phyloP scores from a whole-genome alignment of 2,113 vertebrate species.

The Piprites chloris region DNA sequence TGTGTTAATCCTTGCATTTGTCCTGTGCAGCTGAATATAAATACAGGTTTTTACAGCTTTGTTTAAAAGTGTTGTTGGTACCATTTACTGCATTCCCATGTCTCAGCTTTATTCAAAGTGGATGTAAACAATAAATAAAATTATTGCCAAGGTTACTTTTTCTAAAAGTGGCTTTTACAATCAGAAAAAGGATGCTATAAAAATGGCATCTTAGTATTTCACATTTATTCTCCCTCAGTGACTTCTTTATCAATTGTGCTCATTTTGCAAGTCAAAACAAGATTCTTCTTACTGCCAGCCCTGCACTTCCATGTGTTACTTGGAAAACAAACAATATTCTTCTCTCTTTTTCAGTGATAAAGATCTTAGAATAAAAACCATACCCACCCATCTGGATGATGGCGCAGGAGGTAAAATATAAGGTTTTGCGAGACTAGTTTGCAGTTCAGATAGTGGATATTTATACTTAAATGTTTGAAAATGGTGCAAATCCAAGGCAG shows the following conservation, averaged over 20 bases:
- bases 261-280: slow-evolving; percentile 56
- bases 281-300: neutral
- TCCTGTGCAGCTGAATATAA: neutral
- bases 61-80: neutral
- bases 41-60: neutral
- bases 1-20: neutral
- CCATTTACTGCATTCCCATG: neutral
- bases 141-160: neutral
- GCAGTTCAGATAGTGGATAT: neutral
- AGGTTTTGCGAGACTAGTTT: neutral
- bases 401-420: neutral
- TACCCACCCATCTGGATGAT: neutral
- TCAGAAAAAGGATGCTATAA: slow-evolving; percentile 22
- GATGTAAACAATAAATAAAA: slow-evolving; percentile 21
- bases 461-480: neutral
- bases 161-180: neutral
- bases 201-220: slow-evolving; percentile 24
- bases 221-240: slow-evolving; percentile 33
- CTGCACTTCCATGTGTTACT: neutral
- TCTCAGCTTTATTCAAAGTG: neutral
- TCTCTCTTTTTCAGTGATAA: neutral
- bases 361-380: neutral
- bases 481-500: neutral
- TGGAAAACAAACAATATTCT: neutral
- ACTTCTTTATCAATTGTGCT: slow-evolving; percentile 32